Conservation (phyloP, 1,140 invertebrate genomes). For the Diachasmimorpha longicaudata region DNA sequence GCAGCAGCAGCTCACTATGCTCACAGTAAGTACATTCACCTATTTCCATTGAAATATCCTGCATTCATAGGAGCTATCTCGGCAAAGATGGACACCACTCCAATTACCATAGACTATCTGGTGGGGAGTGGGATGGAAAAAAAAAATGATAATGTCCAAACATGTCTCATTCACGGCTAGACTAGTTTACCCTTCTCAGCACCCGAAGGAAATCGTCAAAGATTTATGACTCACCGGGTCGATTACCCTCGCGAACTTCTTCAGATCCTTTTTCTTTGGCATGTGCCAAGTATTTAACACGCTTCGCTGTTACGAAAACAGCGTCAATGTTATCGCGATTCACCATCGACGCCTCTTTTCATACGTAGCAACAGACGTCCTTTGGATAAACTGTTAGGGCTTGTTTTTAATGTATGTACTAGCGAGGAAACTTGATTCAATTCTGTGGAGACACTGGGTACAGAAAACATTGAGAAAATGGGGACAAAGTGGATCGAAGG, state of each 20-base stretch:
- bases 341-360: conserved; percentile 28
- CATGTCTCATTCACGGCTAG: conserved; percentile 19
- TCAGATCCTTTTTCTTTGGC: conserved; percentile 28
- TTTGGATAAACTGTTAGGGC: neutral
- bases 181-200: neutral
- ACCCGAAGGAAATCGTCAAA: neutral
- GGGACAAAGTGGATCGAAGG: too few relatives aligned
- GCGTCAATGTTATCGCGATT: conserved; percentile 36
- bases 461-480: too few relatives aligned
- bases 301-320: conserved; percentile 35
- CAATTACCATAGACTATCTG: neutral
- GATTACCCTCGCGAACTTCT: conserved; percentile 31
- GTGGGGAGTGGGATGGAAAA: too few relatives aligned
- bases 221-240: conserved; percentile 24
- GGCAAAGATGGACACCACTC: too few relatives aligned
- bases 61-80: neutral
- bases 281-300: conserved; percentile 40
- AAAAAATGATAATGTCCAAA: conserved; percentile 8
- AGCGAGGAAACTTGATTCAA: conserved; percentile 20
- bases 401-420: neutral
- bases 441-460: neutral
- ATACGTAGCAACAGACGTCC: conserved; percentile 19
- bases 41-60: neutral
- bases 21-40: conserved; percentile 55
- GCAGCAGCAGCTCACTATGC: conserved; percentile 59